These are phyloP conservation scores for Maccullochella peelii DNA, from an alignment of 2,113 vertebrate species.

Conservation along the genomic window DNA sequence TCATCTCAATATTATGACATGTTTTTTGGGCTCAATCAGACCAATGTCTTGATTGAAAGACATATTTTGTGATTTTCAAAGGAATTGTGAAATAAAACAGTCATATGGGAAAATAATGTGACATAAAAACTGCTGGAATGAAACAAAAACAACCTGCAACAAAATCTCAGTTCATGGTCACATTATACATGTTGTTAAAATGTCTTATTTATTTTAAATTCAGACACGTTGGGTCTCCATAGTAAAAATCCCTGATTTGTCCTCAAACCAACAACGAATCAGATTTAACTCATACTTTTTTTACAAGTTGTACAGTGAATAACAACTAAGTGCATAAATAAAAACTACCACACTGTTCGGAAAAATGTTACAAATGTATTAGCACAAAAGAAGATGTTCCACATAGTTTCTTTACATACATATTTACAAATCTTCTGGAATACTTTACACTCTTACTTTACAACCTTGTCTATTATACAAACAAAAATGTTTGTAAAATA, in stretches of 20 bases:
- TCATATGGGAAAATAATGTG: not conserved
- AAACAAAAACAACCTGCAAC: not conserved
- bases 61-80: not conserved
- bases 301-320: not conserved
- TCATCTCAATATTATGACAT: not conserved
- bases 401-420: constrained; percentile 75
- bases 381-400: constrained; percentile 59
- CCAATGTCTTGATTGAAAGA: not conserved
- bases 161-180: too few species aligned
- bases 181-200: not conserved
- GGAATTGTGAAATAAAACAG: too few species aligned
- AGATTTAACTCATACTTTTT: not conserved
- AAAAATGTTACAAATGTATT: constrained; percentile 75
- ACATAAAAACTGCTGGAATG: not conserved
- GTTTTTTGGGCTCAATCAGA: not conserved
- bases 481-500: constrained; percentile 39
- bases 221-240: not conserved
- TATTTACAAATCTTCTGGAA: constrained; percentile 75
- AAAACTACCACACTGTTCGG: constrained; percentile 16
- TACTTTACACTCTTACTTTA: constrained; percentile 47
- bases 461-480: constrained; percentile 42
- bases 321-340: not conserved
- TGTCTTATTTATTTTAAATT: not conserved
- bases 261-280: not conserved
- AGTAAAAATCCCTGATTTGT: not conserved